Evolutionary conservation across 2,113 vertebrate genomes (phyloP).

Genomic region (Entelurus aequoreus): DNA sequence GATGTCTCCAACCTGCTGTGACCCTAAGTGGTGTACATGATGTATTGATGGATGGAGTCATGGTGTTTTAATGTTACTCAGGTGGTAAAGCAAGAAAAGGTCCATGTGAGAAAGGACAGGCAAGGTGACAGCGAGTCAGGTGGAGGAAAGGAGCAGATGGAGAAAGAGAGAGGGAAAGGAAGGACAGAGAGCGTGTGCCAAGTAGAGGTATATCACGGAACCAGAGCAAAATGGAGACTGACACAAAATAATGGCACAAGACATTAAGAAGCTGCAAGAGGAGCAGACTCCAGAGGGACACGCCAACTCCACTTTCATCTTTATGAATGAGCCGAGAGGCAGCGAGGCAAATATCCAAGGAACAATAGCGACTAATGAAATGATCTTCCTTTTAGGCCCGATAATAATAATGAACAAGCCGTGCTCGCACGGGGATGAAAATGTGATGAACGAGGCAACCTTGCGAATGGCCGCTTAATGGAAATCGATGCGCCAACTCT

Average conservation of each 20-base stretch:
- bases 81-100: constrained; percentile 15
- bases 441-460: constrained; percentile 37
- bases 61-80: constrained; percentile 16
- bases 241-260: constrained; percentile 53
- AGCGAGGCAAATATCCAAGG: constrained; percentile 35
- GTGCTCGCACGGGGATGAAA: constrained; percentile 29
- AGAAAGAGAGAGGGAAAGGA: constrained; percentile 34
- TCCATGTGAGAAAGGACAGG: constrained; percentile 20
- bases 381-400: constrained; percentile 32
- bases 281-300: constrained; percentile 50
- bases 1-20: no score
- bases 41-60: not conserved
- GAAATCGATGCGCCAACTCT: constrained; percentile 14
- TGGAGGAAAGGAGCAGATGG: constrained; percentile 50
- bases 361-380: constrained; percentile 58
- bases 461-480: constrained; percentile 10
- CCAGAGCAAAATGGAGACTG: constrained; percentile 48
- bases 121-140: constrained; percentile 50
- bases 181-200: constrained; percentile 36
- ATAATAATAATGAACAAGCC: constrained; percentile 45
- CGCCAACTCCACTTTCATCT: constrained; percentile 48
- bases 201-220: constrained; percentile 24
- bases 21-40: not conserved
- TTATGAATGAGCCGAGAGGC: constrained; percentile 54
- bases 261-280: constrained; percentile 41